Evolutionary conservation across 2,797 vertebrate genomes (phyloP).

Genomic region (Liparis tanakae): DNA sequence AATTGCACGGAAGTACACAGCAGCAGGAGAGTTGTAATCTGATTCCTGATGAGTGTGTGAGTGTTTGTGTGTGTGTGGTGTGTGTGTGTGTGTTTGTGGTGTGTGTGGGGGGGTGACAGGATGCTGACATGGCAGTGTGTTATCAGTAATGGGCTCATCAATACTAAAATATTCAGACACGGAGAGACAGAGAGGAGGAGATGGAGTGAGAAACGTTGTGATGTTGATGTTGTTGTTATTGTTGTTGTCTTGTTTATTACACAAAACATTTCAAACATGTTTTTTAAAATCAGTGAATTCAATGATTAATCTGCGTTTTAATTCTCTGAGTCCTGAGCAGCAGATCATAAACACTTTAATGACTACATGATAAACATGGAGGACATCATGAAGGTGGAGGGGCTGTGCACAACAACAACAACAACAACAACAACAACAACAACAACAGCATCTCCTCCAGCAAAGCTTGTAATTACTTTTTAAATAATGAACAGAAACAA

Average conservation of each 20-base stretch:
- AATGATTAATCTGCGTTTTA: constrained; percentile 31
- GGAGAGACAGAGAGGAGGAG: constrained; percentile 31
- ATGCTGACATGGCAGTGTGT: constrained; percentile 76
- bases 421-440: no score
- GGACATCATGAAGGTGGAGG: constrained; percentile 1
- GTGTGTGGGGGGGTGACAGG: constrained; percentile 34
- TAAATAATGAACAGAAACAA: constrained; percentile 16
- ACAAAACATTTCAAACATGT: constrained; percentile 35
- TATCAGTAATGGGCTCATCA: constrained; percentile 82
- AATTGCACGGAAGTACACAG: constrained; percentile 43
- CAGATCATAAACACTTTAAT: background rate
- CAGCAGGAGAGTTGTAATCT: constrained; percentile 67
- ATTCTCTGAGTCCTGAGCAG: constrained; percentile 1
- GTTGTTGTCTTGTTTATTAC: constrained; percentile 6
- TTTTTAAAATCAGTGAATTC: constrained; percentile 18
- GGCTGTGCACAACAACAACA: background rate
- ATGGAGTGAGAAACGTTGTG: constrained; percentile 34
- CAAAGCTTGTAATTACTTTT: background rate
- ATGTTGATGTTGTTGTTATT: constrained; percentile 13
- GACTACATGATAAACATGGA: background rate
- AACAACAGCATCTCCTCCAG: no score
- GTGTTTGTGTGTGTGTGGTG: constrained; percentile 14
- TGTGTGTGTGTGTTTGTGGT: constrained; percentile 5
- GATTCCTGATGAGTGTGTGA: constrained; percentile 59
- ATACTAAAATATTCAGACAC: constrained; percentile 79